Conservation (phyloP, 2,113 vertebrate species). For the Mirounga angustirostris region DNA sequence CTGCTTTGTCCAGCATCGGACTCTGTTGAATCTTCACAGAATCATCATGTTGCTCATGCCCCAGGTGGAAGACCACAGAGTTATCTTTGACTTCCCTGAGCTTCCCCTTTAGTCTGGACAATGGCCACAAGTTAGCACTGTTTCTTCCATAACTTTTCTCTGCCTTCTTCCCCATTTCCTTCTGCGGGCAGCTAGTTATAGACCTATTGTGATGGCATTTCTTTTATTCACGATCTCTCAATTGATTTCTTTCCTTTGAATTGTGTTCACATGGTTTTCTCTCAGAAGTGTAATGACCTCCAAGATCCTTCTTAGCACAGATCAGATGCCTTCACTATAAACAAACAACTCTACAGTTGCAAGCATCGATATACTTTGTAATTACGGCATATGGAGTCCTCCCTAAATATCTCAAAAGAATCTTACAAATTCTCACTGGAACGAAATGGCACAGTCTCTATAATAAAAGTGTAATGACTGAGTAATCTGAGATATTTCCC, state of each 20-base stretch:
- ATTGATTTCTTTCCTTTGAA: slow-evolving; percentile 28
- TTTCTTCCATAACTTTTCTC: not conserved
- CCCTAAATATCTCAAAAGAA: not conserved
- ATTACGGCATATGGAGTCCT: not conserved
- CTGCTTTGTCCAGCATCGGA: not conserved
- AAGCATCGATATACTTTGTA: not conserved
- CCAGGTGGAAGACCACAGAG: not conserved
- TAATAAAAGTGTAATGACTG: not conserved
- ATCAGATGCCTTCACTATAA: not conserved
- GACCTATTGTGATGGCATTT: not conserved
- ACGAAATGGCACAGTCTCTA: not conserved
- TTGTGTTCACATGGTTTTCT: not conserved
- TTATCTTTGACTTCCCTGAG: not conserved
- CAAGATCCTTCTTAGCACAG: not conserved
- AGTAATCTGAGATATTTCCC: not conserved
- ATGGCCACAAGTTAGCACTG: not conserved
- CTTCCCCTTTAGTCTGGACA: not conserved
- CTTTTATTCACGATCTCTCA: not conserved
- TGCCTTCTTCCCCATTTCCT: not conserved
- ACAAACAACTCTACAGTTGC: not conserved
- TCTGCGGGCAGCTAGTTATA: not conserved
- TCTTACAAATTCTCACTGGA: slow-evolving; percentile 13
- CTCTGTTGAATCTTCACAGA: not conserved
- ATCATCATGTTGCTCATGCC: not conserved
- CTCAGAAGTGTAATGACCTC: not conserved